Evolutionary conservation across 2,888 invertebrate species (phyloP).

Genomic region (Gryllus longicercus): DNA sequence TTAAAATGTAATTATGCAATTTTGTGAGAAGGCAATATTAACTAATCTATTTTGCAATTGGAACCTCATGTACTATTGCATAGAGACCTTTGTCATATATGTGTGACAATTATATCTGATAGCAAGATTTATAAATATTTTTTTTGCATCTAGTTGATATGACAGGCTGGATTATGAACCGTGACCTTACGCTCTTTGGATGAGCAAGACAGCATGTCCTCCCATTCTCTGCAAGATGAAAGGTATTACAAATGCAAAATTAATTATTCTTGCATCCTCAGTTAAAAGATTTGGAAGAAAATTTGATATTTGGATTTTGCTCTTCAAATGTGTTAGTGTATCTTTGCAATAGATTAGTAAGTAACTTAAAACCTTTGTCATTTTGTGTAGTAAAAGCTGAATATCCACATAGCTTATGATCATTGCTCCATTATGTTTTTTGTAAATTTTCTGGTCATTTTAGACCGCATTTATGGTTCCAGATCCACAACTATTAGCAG

Average conservation of each 20-base stretch:
- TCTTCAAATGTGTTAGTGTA: conserved; percentile 6
- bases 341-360: not conserved
- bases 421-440: not conserved
- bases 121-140: not conserved
- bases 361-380: not conserved
- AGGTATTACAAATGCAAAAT: conserved; percentile 1
- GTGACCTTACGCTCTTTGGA: conserved; percentile 2
- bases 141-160: conserved; percentile 6
- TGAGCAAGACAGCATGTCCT: not conserved
- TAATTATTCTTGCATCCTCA: conserved; percentile 17
- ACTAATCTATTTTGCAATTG: no score
- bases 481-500: not conserved
- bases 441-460: not conserved
- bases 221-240: not conserved
- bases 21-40: no score
- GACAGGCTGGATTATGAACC: not conserved
- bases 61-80: no score
- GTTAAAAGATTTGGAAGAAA: not conserved
- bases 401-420: not conserved
- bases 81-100: no score
- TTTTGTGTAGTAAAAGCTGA: conserved; percentile 17
- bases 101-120: not conserved
- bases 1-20: no score
- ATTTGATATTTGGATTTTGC: not conserved
- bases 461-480: not conserved